These are phyloP conservation scores for Dinocampus coccinellae DNA, from an alignment of 2,888 invertebrate genomes.

Conservation along the genomic window DNA sequence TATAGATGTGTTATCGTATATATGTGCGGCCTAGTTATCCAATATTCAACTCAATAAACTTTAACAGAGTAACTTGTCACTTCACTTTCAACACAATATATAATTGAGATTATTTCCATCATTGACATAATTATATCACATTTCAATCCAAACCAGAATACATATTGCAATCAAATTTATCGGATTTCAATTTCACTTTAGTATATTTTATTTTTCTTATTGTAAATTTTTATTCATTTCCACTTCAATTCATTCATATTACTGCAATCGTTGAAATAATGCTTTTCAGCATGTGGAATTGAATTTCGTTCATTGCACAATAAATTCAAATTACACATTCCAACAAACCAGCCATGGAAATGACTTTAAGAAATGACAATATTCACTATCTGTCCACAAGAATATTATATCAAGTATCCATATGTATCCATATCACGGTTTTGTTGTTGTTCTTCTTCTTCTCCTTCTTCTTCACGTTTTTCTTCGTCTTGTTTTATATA, in stretches of 20 bases:
- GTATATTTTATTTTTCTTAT: background rate
- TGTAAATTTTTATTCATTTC: background rate
- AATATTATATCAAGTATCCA: background rate
- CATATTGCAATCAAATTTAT: background rate
- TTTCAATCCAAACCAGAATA: background rate
- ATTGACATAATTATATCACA: background rate
- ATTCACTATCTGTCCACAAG: background rate
- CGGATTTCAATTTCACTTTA: background rate
- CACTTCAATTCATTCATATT: background rate
- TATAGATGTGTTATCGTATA: background rate
- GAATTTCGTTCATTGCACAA: conserved; percentile 12
- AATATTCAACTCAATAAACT: background rate
- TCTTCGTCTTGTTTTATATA: background rate
- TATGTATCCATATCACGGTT: conserved; percentile 13
- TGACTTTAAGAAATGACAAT: background rate
- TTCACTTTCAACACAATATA: conserved; percentile 3
- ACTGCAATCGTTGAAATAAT: background rate
- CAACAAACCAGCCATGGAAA: background rate
- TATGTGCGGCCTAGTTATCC: conserved; percentile 6
- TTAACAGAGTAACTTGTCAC: background rate
- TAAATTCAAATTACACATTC: conserved; percentile 7
- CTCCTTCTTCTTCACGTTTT: background rate
- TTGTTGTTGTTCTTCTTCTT: background rate
- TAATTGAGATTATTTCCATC: background rate
- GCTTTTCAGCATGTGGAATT: background rate